phyloP scores from a whole-genome alignment of 2,113 vertebrate genomes.

The Pedetes capensis region DNA sequence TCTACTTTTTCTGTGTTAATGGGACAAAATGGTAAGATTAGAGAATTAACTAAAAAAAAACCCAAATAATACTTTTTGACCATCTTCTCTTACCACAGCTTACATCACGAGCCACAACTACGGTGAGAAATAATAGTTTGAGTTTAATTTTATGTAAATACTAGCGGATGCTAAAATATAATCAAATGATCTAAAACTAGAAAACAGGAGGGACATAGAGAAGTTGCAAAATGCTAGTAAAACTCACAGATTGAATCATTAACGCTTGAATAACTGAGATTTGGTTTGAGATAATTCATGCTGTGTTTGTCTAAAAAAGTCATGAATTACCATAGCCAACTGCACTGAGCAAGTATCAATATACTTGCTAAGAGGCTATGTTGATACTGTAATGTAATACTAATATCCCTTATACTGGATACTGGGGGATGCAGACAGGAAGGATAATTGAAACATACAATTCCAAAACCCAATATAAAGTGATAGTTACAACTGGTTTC shows the following conservation, averaged over 20 bases:
- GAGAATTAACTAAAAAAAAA: background rate
- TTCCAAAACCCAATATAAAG: conserved; percentile 19
- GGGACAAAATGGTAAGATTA: background rate
- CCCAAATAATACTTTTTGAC: background rate
- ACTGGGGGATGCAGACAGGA: background rate
- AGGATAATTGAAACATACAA: conserved; percentile 35
- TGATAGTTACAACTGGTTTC: background rate
- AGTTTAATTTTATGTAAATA: conserved; percentile 44
- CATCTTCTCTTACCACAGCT: background rate
- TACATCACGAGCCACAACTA: background rate
- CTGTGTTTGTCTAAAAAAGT: conserved; percentile 28
- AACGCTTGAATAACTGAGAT: conserved; percentile 49
- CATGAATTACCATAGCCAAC: background rate
- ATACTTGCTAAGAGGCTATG: background rate
- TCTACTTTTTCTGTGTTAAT: background rate
- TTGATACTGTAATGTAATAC: background rate
- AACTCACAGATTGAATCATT: background rate
- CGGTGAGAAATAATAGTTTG: conserved; percentile 14
- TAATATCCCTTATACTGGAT: background rate
- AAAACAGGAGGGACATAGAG: background rate
- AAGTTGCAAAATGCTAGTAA: conserved; percentile 16
- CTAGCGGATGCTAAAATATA: conserved; percentile 25
- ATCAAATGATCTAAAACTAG: conserved; percentile 28
- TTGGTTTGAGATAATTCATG: background rate
- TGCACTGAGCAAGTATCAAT: background rate